Percentiles rank a stretch among this genome's conserved stretches.
Evolutionary conservation across 2,888 invertebrate genomes (phyloP).

Genomic region (Mesodorylaimus sp.): DNA sequence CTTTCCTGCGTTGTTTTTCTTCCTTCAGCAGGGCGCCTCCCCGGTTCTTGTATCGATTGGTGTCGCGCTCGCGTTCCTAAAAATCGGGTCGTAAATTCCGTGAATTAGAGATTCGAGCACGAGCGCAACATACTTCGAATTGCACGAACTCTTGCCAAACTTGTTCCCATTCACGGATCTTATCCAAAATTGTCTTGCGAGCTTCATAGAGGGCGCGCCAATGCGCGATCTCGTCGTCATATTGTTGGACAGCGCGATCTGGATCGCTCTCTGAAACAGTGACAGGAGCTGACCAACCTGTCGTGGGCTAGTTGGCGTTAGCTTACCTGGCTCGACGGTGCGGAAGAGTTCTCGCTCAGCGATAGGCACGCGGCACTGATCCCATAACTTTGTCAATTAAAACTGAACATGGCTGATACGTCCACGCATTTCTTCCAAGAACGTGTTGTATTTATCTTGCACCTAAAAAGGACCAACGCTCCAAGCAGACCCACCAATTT

Average conservation of each 20-base stretch:
- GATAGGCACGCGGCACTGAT: neutral
- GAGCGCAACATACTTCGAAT: neutral
- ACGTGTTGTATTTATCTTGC: neutral
- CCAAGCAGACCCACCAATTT: too few species aligned
- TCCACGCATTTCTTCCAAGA: neutral
- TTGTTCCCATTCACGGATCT: neutral
- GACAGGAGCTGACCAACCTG: too few species aligned
- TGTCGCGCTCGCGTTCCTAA: conserved; percentile 39
- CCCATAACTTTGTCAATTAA: neutral
- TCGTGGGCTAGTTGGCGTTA: too few species aligned
- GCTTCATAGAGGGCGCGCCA: conserved; percentile 1
- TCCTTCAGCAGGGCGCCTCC: conserved; percentile 66
- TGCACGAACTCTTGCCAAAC: neutral
- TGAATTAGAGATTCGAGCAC: too few species aligned
- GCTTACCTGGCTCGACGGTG: neutral
- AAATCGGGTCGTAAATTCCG: too few species aligned
- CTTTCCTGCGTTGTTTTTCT: conserved; percentile 63
- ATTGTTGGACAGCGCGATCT: neutral
- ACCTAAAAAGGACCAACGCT: neutral
- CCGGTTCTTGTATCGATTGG: conserved; percentile 62
- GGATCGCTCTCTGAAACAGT: too few species aligned
- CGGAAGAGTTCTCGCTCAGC: neutral
- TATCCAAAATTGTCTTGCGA: neutral
- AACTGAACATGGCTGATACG: neutral
- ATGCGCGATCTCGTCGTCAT: neutral